Conservation (phyloP, 2,888 invertebrate species). For the Campoplex capitator region DNA sequence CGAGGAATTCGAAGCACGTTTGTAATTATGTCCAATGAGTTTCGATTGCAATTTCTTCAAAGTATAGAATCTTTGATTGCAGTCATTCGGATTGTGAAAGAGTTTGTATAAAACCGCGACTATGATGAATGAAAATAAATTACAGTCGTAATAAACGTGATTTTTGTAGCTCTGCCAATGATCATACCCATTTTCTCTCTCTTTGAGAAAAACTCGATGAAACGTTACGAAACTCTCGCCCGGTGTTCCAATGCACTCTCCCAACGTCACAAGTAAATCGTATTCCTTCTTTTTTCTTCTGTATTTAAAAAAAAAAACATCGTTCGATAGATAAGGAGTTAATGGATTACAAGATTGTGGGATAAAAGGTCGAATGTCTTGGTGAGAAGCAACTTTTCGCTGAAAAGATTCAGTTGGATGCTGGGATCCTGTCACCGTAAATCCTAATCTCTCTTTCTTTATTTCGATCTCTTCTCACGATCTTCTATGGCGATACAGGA, state of each 20-base stretch:
- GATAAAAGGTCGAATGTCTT: background rate
- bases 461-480: background rate
- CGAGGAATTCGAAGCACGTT: background rate
- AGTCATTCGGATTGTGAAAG: background rate
- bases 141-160: background rate
- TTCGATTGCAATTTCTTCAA: background rate
- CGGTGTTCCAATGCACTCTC: background rate
- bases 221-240: constrained; percentile 8
- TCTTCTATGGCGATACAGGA: constrained; percentile 20
- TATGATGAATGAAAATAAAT: constrained; percentile 19
- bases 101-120: background rate
- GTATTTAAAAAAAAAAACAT: background rate
- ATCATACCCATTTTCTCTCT: background rate
- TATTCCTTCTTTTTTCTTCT: background rate
- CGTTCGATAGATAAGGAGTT: background rate
- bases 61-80: constrained; percentile 18
- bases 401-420: background rate
- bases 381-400: constrained; percentile 12
- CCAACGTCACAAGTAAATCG: background rate
- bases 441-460: constrained; percentile 9
- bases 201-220: background rate
- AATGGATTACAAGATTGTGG: background rate
- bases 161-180: background rate
- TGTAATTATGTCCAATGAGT: background rate
- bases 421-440: constrained; percentile 7